These are phyloP conservation scores for Sceloporus tristichus DNA, from an alignment of 2,113 vertebrate species.

Conservation along the genomic window DNA sequence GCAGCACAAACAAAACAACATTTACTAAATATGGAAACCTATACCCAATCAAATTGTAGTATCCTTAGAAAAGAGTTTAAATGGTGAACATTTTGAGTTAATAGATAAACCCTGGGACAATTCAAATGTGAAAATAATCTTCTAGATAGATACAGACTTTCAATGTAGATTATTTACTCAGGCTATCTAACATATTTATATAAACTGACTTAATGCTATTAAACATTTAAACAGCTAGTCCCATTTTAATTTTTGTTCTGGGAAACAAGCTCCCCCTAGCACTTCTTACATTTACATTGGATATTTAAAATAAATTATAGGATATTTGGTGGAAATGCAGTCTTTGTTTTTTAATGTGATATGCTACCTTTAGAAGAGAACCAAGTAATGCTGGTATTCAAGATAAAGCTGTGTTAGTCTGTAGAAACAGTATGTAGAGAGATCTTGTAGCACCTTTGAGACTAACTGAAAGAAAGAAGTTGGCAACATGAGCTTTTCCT, in stretches of 20 bases:
- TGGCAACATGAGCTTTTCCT: too few relatives aligned
- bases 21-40: not conserved
- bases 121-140: not conserved
- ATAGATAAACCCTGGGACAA: not conserved
- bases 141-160: not conserved
- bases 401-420: too few relatives aligned
- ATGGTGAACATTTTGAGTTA: not conserved
- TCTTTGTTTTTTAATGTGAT: not conserved
- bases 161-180: not conserved
- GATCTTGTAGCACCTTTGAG: too few relatives aligned
- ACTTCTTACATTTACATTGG: too few relatives aligned
- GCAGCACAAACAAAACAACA: not conserved
- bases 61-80: not conserved
- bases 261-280: too few relatives aligned
- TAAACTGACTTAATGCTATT: not conserved
- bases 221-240: not conserved
- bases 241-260: not conserved
- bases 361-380: conserved; percentile 7
- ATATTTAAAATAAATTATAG: not conserved
- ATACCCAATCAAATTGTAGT: not conserved
- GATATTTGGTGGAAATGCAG: not conserved
- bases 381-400: conserved; percentile 49
- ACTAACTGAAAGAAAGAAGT: too few relatives aligned
- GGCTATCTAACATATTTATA: not conserved
- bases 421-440: too few relatives aligned